Percentiles rank a stretch among this genome's conserved stretches.
Evolutionary conservation across 2,113 vertebrate species (phyloP).

Genomic region (Hippopotamus amphibius): DNA sequence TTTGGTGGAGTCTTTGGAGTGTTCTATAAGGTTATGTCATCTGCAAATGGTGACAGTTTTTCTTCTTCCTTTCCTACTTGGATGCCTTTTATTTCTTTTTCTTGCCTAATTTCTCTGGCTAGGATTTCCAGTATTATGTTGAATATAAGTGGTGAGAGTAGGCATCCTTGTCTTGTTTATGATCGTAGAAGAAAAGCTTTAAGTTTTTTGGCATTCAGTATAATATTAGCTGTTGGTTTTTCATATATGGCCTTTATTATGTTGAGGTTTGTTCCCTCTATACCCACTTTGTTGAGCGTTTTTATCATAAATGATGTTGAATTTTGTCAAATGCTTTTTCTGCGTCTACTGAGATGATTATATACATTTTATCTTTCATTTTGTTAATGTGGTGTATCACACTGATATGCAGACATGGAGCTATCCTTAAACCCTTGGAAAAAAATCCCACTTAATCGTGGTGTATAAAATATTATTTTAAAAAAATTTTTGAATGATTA

Average conservation of each 20-base stretch:
- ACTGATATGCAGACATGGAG: not conserved
- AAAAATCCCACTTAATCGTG: not conserved
- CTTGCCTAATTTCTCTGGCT: not conserved
- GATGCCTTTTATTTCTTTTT: not conserved
- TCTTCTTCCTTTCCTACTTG: not conserved
- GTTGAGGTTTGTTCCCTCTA: not conserved
- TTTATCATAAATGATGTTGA: not conserved
- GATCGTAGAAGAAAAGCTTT: not conserved
- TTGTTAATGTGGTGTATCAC: not conserved
- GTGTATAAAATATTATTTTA: not conserved
- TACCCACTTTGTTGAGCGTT: not conserved
- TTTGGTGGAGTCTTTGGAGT: not conserved
- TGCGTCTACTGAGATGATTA: not conserved
- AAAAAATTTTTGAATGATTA: not conserved
- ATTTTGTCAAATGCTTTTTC: not conserved
- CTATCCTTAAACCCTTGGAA: not conserved
- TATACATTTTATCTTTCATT: not conserved
- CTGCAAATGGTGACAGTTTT: not conserved
- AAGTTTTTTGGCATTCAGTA: not conserved
- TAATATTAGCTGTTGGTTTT: not conserved
- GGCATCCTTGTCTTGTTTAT: not conserved
- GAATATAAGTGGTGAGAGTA: not conserved
- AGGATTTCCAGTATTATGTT: not conserved
- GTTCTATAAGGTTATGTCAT: not conserved
- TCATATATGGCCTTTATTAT: not conserved